Base-by-base conservation (phyloP, 2,888 invertebrate genomes). In the Ennomos erosarius region DNA sequence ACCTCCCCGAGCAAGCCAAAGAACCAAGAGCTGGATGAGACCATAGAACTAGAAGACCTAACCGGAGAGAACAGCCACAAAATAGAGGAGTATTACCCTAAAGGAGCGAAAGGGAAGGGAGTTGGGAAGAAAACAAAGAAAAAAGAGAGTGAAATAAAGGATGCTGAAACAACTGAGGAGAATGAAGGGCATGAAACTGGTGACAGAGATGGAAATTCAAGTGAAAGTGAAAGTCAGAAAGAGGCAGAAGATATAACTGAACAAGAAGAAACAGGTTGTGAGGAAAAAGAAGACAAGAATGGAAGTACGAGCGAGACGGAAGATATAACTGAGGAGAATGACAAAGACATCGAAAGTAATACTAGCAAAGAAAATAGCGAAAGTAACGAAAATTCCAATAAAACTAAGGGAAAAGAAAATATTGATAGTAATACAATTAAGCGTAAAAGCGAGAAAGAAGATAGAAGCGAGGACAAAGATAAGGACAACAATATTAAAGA, bases 41-140 rank as follows among this genome's bases (percentile, higher is more conserved):
- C 81, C 0, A 69, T 88, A 0, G 75, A 78, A 0, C 39, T 92
- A 1, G 81, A 84, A 51, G 84, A 85, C 0, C 49, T 92, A 0
- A 81, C 66, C 0, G 90, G 91, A 0, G 90, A 89, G 6, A 69
- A 79, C 33, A 84, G 88, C 26, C 90, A 90, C 59, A 92, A 88
- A 63, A 81, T 91, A 0, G 84, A 87, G 0, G 91, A 91, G 49
- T 92, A 89, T 64, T 90, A 87, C 53, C 38, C 73, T 0, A 83
- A 76, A 51, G 75, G 77, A 0, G 55, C 59, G 0, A 86, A 85
- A 61, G 82, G 81, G 0, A 86, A 87, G 47, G 83, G 82, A 0
- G 53, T 65, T 1, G 82, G 81, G 0, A 83, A 84, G 56, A 81
- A 78, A 50, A 76, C 70, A 0, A 26, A 26, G 26, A 26, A 26